A percentile compares a stretch with the other conserved stretches of the same genome.
These are phyloP conservation scores for Lissocephala sabroskyi DNA, from an alignment of 2,888 invertebrate species.

Conservation along the genomic window DNA sequence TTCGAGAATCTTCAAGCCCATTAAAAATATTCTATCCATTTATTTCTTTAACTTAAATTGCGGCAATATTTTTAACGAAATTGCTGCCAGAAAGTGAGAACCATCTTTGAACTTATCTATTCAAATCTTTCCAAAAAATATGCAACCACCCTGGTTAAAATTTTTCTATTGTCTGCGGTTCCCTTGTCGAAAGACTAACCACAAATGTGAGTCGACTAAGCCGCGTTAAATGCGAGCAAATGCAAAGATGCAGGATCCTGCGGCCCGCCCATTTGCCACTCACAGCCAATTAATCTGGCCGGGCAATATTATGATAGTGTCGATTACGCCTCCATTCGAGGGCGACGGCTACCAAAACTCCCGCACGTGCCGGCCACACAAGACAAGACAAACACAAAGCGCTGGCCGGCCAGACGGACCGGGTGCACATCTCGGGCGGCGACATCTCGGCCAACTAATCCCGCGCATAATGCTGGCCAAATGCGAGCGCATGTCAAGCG, in stretches of 20 bases:
- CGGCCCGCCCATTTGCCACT: conserved; percentile 3
- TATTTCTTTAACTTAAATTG: no score
- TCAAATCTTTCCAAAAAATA: no score
- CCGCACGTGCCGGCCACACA: conserved; percentile 1
- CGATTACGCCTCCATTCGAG: conserved; percentile 33
- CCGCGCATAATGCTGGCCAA: conserved; percentile 57
- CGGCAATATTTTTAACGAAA: no score
- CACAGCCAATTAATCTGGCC: conserved; percentile 43
- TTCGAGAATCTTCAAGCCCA: no score
- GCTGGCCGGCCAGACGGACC: no score
- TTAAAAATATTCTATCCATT: no score
- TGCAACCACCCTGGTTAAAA: no score
- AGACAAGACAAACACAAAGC: no score
- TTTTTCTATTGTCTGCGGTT: not conserved
- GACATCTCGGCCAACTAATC: conserved; percentile 40
- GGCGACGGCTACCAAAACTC: no score
- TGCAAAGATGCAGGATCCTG: conserved; percentile 9
- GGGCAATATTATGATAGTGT: conserved; percentile 54
- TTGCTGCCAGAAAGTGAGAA: no score
- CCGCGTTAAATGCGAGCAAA: conserved; percentile 22
- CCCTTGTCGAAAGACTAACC: conserved; percentile 3
- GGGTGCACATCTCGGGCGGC: conserved; percentile 15
- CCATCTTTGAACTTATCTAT: no score
- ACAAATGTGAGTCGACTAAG: conserved; percentile 34
- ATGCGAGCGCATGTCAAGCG: conserved; percentile 50